Percentiles rank a stretch among this genome's conserved stretches.
phyloP scores from a whole-genome alignment of 1,140 invertebrate genomes.

The Nixonia krombeini region DNA sequence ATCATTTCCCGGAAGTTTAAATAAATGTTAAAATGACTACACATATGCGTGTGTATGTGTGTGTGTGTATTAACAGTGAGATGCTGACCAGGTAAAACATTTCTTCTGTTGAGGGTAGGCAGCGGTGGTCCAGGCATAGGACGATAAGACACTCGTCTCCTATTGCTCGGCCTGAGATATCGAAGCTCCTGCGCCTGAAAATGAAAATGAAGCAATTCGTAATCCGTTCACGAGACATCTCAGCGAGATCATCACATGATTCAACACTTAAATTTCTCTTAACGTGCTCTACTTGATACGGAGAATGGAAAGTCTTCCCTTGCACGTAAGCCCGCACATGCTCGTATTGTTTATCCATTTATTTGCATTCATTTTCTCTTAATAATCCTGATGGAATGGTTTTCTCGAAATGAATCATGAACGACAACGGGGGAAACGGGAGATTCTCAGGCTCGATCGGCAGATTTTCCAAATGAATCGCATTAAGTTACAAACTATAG shows the following conservation, averaged over 20 bases:
- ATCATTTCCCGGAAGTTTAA: too few species aligned
- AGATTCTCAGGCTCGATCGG: too few species aligned
- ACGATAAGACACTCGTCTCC: constrained; percentile 51
- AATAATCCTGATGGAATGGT: constrained; percentile 21
- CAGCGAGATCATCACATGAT: constrained; percentile 32
- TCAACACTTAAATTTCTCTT: constrained; percentile 44
- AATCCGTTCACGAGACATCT: constrained; percentile 23
- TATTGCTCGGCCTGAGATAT: constrained; percentile 41
- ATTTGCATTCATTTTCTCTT: constrained; percentile 18
- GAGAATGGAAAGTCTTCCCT: constrained; percentile 51
- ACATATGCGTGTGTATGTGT: too few species aligned
- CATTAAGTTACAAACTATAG: too few species aligned
- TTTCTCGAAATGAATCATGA: constrained; percentile 24
- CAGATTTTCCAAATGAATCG: too few species aligned
- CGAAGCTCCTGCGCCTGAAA: constrained; percentile 65
- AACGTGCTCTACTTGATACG: constrained; percentile 41
- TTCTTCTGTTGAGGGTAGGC: constrained; percentile 57
- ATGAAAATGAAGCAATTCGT: constrained; percentile 25
- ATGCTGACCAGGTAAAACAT: constrained; percentile 59
- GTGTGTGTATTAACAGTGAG: neutral
- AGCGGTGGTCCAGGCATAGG: constrained; percentile 37
- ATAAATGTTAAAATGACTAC: constrained; percentile 6
- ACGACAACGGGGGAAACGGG: too few species aligned
- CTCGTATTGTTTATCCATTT: constrained; percentile 18
- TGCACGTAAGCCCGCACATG: neutral